Percentiles rank a stretch among this genome's conserved stretches.
These are phyloP conservation scores for Leptopilina clavipes DNA, from an alignment of 1,140 invertebrate genomes.

Conservation along the genomic window DNA sequence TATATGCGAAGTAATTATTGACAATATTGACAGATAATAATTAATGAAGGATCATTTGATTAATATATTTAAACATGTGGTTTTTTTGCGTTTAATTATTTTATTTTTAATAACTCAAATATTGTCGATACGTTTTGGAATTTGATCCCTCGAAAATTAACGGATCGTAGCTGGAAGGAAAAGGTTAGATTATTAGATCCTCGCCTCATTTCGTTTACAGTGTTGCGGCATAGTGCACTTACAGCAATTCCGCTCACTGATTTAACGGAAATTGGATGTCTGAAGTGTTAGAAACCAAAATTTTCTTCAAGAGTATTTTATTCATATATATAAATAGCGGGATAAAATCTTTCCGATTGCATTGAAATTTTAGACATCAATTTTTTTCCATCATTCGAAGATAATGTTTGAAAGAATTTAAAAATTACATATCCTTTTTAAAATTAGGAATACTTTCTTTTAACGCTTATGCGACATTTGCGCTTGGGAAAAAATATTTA, in stretches of 20 bases:
- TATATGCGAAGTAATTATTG: too few species aligned
- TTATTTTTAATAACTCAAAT: too few species aligned
- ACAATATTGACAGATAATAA: too few species aligned
- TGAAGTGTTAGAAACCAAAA: slow-evolving; percentile 10
- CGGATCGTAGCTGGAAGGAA: slow-evolving; percentile 2
- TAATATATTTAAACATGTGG: too few species aligned
- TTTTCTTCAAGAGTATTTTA: neutral
- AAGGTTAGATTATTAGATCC: slow-evolving; percentile 25
- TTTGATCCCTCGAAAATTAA: neutral
- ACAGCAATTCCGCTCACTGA: slow-evolving; percentile 27
- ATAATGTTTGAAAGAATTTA: too few species aligned
- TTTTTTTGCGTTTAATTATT: too few species aligned
- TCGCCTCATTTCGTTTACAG: slow-evolving; percentile 31
- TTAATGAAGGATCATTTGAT: too few species aligned
- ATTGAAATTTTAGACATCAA: neutral
- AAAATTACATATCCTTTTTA: too few species aligned
- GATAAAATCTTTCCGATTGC: neutral
- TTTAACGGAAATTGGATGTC: slow-evolving; percentile 30
- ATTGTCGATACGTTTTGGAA: too few species aligned
- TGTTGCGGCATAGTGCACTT: slow-evolving; percentile 24
- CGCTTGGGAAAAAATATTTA: neutral
- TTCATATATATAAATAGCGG: too few species aligned
- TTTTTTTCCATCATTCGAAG: neutral
- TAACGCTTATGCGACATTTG: too few species aligned
- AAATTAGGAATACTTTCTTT: too few species aligned